Evolutionary conservation across 2,797 vertebrate species (phyloP).

Genomic region (Mus caroli): DNA sequence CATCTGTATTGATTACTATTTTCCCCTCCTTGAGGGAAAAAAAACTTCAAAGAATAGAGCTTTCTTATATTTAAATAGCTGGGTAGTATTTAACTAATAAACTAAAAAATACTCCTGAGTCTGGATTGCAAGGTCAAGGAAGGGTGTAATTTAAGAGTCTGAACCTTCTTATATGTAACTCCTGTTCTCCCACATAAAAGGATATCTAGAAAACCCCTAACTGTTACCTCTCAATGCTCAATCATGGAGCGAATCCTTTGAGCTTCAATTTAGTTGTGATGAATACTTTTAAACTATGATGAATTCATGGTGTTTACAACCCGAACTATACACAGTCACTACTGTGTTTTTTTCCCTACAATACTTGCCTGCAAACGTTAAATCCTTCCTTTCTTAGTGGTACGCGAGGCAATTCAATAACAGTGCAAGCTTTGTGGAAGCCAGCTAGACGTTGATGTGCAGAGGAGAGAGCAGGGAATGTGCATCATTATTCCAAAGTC

Average conservation of each 20-base stretch:
- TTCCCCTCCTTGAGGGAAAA: slow-evolving; percentile 55
- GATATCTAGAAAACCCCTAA: slow-evolving; percentile 83
- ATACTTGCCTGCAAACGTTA: slow-evolving; percentile 56
- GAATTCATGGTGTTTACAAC: slow-evolving; percentile 81
- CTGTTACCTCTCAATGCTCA: slow-evolving; percentile 82
- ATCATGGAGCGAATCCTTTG: slow-evolving; percentile 81
- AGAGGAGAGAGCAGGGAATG: slow-evolving; percentile 27
- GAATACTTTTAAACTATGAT: slow-evolving; percentile 80
- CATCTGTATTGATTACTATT: slow-evolving; percentile 60
- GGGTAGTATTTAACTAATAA: slow-evolving; percentile 78
- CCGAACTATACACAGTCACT: slow-evolving; percentile 77
- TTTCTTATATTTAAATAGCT: slow-evolving; percentile 77
- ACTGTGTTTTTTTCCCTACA: slow-evolving; percentile 55
- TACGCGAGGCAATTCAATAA: slow-evolving; percentile 10
- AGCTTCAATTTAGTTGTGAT: slow-evolving; percentile 84
- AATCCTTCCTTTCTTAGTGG: slow-evolving; percentile 67
- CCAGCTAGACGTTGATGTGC: not conserved
- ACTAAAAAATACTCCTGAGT: slow-evolving; percentile 81
- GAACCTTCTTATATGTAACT: slow-evolving; percentile 77
- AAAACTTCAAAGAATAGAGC: slow-evolving; percentile 71
- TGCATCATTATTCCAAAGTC: slow-evolving; percentile 65
- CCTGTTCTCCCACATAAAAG: slow-evolving; percentile 82
- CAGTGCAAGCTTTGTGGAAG: slow-evolving; percentile 67
- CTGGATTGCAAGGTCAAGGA: slow-evolving; percentile 79
- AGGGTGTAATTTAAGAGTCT: slow-evolving; percentile 85